Evolutionary conservation across 2,113 vertebrate genomes (phyloP), one percentile per base, ranked within the genome.

Genomic region (Fulica atra): DNA sequence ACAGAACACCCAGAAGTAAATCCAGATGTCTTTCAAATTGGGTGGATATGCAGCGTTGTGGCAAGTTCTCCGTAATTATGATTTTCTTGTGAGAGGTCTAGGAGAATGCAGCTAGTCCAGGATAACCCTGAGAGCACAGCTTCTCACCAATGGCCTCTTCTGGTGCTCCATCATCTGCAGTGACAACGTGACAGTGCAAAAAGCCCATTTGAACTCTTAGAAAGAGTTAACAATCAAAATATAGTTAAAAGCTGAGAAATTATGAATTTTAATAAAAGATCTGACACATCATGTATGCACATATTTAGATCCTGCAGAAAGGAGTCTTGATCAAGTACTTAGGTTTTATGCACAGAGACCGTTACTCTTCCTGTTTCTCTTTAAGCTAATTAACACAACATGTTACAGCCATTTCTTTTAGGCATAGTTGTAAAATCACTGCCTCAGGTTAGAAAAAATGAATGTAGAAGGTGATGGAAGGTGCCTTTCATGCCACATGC

Each of bases 21-120:
- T 96, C 93, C 92, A 94, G 86, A 92, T 95, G 83, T 88, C 83
- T 89, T 81, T 84, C 46, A 89, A 57, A 89, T 86, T 3, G 25
- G 35, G 93, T 87, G 72, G 69, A 76, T 92, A 79, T 78, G 68
- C 79, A 64, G 65, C 25, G 28, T 65, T 85, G 59, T 50, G 65
- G 36, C 61, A 50, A 79, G 54, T 72, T 93, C 57, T 89, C 42
- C 28, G 2, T 86, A 71, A 92, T 84, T 68, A 71, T 0, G 4
- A 71, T 81, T 95, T 92, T 78, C 63, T 86, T 94, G 42, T 42
- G 64, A 78, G 88, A 72, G 40, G 84, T 89, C 57, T 94, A 70
- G 54, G 70, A 92, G 68, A 78, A 59, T 88, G 50, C 28, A 31
- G 10, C 53, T 91, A 40, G 53, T 89, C 65, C 35, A 25, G 20